A percentile compares a stretch with the other conserved stretches of the same genome.
Evolutionary conservation across 2,888 invertebrate species (phyloP).

Genomic region (Drosophila peninsularis): DNA sequence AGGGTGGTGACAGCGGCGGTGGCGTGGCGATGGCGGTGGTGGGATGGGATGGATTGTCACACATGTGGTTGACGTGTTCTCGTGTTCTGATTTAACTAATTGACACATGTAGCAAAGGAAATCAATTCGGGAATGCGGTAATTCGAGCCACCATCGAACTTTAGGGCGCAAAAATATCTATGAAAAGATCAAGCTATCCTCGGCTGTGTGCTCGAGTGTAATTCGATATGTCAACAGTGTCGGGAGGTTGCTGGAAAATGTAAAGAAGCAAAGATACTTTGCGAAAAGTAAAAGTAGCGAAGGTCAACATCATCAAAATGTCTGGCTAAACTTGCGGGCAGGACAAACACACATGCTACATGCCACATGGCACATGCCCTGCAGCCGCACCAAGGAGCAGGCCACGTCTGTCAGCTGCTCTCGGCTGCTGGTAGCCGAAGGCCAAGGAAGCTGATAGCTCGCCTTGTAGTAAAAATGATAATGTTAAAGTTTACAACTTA

Average conservation of each 20-base stretch:
- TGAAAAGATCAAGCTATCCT: constrained; percentile 32
- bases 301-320: constrained; percentile 81
- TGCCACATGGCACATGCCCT: constrained; percentile 38
- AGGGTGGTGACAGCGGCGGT: constrained; percentile 8
- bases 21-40: not conserved
- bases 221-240: constrained; percentile 82
- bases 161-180: constrained; percentile 8
- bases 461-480: constrained; percentile 80
- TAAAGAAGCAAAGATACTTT: constrained; percentile 59
- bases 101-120: constrained; percentile 65
- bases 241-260: constrained; percentile 58
- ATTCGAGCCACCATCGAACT: constrained; percentile 39
- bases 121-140: constrained; percentile 51
- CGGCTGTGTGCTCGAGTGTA: constrained; percentile 51
- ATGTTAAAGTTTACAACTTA: constrained; percentile 84
- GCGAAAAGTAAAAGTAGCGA: constrained; percentile 77
- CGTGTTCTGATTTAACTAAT: constrained; percentile 74
- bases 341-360: constrained; percentile 42
- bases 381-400: constrained; percentile 24
- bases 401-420: constrained; percentile 21
- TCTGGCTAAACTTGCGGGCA: constrained; percentile 63
- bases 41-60: constrained; percentile 34
- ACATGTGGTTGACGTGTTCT: constrained; percentile 66
- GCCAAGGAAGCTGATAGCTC: constrained; percentile 40
- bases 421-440: constrained; percentile 33